Percentiles rank a stretch among this genome's conserved stretches.
Conservation (phyloP, 2,888 invertebrate species). For the Noctua fimbriata region DNA sequence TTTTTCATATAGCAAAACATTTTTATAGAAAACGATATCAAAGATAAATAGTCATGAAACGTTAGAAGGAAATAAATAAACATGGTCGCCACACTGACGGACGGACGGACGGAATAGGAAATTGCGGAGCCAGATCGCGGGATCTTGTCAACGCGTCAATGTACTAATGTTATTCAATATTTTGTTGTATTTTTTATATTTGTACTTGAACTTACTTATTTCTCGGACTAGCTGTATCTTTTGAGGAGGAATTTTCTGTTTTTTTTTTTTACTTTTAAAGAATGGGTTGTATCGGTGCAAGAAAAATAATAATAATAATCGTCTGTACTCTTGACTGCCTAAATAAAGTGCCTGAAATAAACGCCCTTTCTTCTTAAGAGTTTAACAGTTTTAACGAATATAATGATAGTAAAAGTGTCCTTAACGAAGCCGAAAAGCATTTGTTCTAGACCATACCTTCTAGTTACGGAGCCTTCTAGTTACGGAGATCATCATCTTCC, state of each 20-base stretch:
- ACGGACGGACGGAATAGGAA: constrained; percentile 82
- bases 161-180: constrained; percentile 69
- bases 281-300: no score
- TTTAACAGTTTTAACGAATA: no score
- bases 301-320: no score
- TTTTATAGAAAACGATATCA: constrained; percentile 60
- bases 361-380: no score
- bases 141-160: constrained; percentile 70
- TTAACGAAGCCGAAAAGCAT: no score
- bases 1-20: constrained; percentile 24
- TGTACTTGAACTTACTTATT: constrained; percentile 3
- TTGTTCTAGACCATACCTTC: no score
- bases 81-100: constrained; percentile 65
- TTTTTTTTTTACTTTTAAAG: no score
- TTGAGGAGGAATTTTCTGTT: background rate
- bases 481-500: no score
- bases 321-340: no score
- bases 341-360: no score
- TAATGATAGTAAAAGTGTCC: no score
- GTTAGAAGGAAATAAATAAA: constrained; percentile 76
- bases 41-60: constrained; percentile 68
- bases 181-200: constrained; percentile 47
- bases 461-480: no score
- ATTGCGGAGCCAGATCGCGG: constrained; percentile 76
- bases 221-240: constrained; percentile 18